These are phyloP conservation scores for Lamprologus tigripictilis DNA, from an alignment of 2,113 vertebrate species.

Conservation along the genomic window DNA sequence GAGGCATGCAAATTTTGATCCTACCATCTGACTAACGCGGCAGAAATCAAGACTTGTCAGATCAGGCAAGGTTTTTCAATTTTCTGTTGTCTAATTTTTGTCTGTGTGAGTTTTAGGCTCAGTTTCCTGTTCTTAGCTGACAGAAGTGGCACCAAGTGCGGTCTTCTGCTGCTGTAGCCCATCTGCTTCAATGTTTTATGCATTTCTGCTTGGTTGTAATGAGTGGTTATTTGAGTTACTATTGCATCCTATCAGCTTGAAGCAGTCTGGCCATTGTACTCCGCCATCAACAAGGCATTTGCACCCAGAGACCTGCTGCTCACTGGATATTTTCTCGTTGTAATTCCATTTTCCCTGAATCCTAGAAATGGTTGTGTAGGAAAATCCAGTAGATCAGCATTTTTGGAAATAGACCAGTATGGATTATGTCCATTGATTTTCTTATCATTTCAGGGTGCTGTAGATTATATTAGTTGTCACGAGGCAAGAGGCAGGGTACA, in stretches of 20 bases:
- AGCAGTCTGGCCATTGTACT: neutral
- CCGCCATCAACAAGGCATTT: neutral
- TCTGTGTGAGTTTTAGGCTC: neutral
- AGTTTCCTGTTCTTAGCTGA: neutral
- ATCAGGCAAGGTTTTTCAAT: neutral
- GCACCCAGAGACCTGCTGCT: neutral
- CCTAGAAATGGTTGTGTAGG: neutral
- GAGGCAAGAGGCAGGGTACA: neutral
- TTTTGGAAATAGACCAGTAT: neutral
- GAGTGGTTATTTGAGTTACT: neutral
- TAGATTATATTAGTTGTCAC: neutral
- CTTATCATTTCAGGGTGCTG: neutral
- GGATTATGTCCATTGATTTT: neutral
- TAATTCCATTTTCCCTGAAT: neutral
- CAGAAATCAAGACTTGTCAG: neutral
- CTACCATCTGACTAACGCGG: neutral
- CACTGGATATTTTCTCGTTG: neutral
- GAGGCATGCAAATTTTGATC: neutral
- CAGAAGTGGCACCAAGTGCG: neutral
- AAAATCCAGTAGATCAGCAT: neutral
- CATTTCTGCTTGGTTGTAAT: neutral
- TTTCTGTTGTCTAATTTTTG: neutral
- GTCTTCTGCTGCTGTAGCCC: neutral
- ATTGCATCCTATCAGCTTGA: neutral
- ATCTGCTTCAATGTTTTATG: neutral